phyloP scores from a whole-genome alignment of 2,888 invertebrate genomes.

The Urechis unicinctus region DNA sequence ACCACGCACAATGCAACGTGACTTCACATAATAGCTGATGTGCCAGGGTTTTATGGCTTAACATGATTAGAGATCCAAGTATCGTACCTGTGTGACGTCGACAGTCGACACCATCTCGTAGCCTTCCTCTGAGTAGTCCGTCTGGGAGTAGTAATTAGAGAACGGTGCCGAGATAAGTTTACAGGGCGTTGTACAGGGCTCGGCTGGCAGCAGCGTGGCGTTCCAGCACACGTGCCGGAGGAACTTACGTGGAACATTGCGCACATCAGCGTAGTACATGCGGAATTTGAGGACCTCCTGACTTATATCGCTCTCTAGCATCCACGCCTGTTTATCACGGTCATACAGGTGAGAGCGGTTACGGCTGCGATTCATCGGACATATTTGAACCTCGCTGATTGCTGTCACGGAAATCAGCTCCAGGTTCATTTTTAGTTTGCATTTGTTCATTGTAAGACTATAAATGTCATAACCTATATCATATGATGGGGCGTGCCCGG shows the following conservation, averaged over 20 bases:
- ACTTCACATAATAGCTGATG: too few species aligned
- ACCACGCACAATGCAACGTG: too few species aligned
- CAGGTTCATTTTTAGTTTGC: constrained; percentile 61
- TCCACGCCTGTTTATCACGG: constrained; percentile 74
- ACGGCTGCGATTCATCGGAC: constrained; percentile 30
- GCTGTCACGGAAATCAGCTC: constrained; percentile 70
- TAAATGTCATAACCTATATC: constrained; percentile 32
- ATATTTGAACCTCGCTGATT: constrained; percentile 58
- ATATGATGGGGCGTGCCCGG: constrained; percentile 33
- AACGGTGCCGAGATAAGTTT: constrained; percentile 56
- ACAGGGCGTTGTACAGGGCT: not conserved
- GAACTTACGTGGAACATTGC: constrained; percentile 71
- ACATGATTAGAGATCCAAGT: not conserved
- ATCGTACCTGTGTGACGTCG: too few species aligned
- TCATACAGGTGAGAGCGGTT: constrained; percentile 63
- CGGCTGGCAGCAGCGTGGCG: constrained; percentile 13
- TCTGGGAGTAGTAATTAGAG: constrained; percentile 74
- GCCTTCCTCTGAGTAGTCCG: constrained; percentile 65
- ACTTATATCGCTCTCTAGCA: constrained; percentile 69
- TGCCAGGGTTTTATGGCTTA: too few species aligned
- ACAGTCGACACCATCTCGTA: constrained; percentile 76
- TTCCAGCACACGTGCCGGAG: constrained; percentile 54
- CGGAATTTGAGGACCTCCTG: constrained; percentile 69
- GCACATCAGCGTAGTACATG: constrained; percentile 55
- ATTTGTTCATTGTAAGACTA: constrained; percentile 29